Evolutionary conservation across 2,797 vertebrate species (phyloP).

Genomic region (Trachurus trachurus): DNA sequence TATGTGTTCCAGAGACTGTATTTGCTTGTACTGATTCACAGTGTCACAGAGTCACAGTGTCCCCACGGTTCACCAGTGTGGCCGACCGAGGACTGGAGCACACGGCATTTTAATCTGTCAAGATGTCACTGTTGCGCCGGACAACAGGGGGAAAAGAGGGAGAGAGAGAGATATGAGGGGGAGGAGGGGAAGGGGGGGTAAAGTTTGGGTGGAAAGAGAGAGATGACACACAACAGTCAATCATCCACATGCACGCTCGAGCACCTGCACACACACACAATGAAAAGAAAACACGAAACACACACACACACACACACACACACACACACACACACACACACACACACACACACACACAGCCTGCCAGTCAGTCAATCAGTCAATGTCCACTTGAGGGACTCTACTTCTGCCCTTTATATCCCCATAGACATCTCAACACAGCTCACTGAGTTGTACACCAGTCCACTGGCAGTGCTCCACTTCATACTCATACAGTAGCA

Average conservation of each 20-base stretch:
- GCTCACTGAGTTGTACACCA: conserved; percentile 56
- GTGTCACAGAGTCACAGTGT: conserved; percentile 36
- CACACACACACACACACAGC: conserved; percentile 22
- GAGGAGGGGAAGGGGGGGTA: not conserved
- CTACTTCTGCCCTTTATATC: conserved; percentile 64
- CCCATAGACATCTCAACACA: conserved; percentile 65
- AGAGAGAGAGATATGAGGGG: too few species aligned
- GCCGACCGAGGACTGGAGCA: conserved; percentile 58
- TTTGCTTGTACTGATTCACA: conserved; percentile 72
- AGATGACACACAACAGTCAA: conserved; percentile 68
- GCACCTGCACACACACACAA: conserved; percentile 11
- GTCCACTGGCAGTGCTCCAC: conserved; percentile 20
- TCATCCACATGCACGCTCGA: conserved; percentile 11
- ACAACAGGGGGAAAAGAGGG: conserved; percentile 18
- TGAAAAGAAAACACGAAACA: not conserved
- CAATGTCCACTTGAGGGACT: conserved; percentile 72
- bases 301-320: conserved; percentile 26
- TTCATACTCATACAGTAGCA: conserved; percentile 20
- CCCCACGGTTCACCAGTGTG: conserved; percentile 58
- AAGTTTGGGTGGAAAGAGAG: conserved; percentile 51
- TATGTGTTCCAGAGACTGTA: conserved; percentile 46
- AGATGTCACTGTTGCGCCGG: conserved; percentile 65
- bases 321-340: conserved; percentile 29
- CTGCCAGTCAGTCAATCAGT: conserved; percentile 71
- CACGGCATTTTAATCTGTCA: conserved; percentile 78